Evolutionary conservation across 2,113 vertebrate species (phyloP).

Genomic region (Rostratula benghalensis): DNA sequence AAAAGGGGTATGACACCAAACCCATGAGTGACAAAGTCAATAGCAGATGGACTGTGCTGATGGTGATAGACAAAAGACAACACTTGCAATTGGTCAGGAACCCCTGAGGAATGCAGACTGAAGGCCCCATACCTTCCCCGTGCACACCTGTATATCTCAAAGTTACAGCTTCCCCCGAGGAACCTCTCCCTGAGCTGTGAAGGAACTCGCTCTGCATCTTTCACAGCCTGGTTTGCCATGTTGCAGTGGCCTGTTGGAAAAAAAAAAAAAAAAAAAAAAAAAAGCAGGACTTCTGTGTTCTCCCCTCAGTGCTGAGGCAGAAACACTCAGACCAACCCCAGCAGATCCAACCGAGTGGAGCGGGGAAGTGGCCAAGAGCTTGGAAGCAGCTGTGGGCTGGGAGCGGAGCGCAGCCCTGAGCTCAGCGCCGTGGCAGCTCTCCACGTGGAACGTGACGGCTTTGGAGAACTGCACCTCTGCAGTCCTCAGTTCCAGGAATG

Average conservation of each 20-base stretch:
- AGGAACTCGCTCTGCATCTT: no score
- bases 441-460: conserved; percentile 29
- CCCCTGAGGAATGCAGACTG: no score
- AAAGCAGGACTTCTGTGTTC: not conserved
- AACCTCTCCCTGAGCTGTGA: not conserved
- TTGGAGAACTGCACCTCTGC: conserved; percentile 12
- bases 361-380: conserved; percentile 8
- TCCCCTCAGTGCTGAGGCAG: not conserved
- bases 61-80: not conserved
- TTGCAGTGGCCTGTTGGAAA: fast-evolving
- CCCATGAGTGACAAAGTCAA: not conserved
- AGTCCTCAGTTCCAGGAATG: conserved; percentile 57
- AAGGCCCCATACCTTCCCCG: no score
- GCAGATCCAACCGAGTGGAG: not conserved
- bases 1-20: not conserved
- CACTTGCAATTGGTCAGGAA: no score
- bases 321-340: not conserved
- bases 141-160: no score
- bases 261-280: no score
- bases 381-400: not conserved
- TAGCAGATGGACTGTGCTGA: not conserved
- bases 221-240: not conserved
- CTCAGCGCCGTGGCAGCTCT: conserved; percentile 21
- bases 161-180: no score
- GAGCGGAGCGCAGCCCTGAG: not conserved